Conservation (phyloP, 2,797 vertebrate genomes). For the Onychomys torridus region DNA sequence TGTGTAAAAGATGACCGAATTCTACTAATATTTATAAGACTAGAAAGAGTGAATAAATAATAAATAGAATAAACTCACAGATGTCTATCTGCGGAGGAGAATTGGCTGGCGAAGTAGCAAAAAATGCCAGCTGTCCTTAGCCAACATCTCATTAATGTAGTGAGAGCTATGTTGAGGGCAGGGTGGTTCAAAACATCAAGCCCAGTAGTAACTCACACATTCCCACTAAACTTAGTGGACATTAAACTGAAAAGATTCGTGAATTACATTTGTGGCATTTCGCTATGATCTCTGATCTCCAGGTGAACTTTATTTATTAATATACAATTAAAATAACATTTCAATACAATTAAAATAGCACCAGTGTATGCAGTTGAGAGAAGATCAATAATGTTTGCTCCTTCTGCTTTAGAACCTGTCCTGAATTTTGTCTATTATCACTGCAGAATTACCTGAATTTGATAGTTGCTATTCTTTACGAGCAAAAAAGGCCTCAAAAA, state of each 20-base stretch:
- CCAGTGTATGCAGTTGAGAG: neutral
- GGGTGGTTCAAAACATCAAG: neutral
- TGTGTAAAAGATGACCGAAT: neutral
- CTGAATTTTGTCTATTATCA: neutral
- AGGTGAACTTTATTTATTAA: too few relatives aligned
- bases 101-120: neutral
- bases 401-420: neutral
- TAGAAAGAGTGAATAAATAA: neutral
- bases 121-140: neutral
- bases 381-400: neutral
- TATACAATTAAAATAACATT: too few relatives aligned
- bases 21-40: neutral
- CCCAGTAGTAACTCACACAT: fast-evolving
- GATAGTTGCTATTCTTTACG: neutral
- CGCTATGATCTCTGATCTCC: too few relatives aligned
- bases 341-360: too few relatives aligned
- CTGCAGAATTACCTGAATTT: neutral
- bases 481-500: neutral
- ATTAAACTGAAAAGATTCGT: neutral
- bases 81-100: neutral
- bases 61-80: neutral
- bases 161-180: fast-evolving
- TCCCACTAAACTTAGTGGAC: neutral
- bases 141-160: neutral
- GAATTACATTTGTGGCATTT: neutral